Conservation (phyloP, 1,140 invertebrate species). For the Achroia grisella region DNA sequence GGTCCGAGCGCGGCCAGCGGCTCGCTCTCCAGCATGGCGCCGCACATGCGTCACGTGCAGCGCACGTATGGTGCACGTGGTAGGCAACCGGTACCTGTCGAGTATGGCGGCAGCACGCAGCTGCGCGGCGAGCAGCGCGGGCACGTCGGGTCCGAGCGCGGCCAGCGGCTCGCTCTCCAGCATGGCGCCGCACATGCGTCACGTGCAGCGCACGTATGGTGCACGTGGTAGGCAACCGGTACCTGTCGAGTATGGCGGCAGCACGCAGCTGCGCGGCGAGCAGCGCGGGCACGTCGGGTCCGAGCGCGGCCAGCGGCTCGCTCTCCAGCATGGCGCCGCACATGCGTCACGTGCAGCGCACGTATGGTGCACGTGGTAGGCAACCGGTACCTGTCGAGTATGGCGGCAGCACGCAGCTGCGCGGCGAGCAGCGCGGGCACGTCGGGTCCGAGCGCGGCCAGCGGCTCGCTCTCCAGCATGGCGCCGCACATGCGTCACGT, state of each 20-base stretch:
- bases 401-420: conserved; percentile 90
- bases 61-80: no score
- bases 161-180: conserved; percentile 82
- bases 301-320: conserved; percentile 83
- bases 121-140: conserved; percentile 88
- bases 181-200: conserved; percentile 89
- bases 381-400: conserved; percentile 91
- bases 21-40: conserved; percentile 83
- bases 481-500: conserved; percentile 90
- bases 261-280: conserved; percentile 92
- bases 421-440: conserved; percentile 87
- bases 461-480: conserved; percentile 83
- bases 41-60: no score
- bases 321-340: conserved; percentile 86
- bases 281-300: conserved; percentile 84
- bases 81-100: no score
- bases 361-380: no score
- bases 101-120: conserved; percentile 91
- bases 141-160: conserved; percentile 84
- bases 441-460: conserved; percentile 83
- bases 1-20: conserved; percentile 84
- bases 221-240: no score
- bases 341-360: no score
- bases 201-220: no score
- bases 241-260: conserved; percentile 89